Evolutionary conservation across 2,888 invertebrate genomes (phyloP), one percentile per base, ranked within the genome.

Genomic region (Drosophila merina): DNA sequence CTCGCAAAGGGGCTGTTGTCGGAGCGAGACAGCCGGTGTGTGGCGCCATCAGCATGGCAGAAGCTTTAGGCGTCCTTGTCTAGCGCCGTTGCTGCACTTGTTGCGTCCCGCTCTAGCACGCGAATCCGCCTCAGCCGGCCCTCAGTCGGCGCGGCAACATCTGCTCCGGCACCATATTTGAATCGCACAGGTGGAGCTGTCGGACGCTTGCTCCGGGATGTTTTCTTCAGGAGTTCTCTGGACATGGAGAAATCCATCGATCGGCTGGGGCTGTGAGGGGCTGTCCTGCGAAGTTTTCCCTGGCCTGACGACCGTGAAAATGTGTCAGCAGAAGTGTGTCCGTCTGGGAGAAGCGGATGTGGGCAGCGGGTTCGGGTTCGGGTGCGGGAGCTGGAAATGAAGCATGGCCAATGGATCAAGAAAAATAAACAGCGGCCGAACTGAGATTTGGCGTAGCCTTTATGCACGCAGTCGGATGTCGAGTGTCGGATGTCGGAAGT

Each of bases 11-110:
- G n/a, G 28, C n/a, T n/a, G 12, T n/a, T n/a, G 36, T 36, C 6
- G 58, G 77, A 85, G 81, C 71, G 83, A 74, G 85, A 74, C 57
- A 40, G 26, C 28, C 20, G 20, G 51, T 33, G 50, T 40, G 33
- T 12, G 40, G 36, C 26, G 7, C 33, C 10, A 14, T 14, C 44
- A 44, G 57, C 68, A 67, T 33, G 54, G 55, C 57, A 51, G 63
- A 20, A 44, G 49, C 38, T n/a, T 20, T 5, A 8, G 12, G 14
- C 45, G 40, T 7, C 25, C 49, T 14, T 44, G 20, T 57, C 60
- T 40, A 12, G 48, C 40, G 14, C 4, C 50, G 58, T 40, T 55
- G 47, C 4, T 40, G 40, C 45, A 38, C 28, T 25, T 45, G 6
- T 9, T 12, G 30, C 40, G 30, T 54, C 71, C 31, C 58, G 3